Percentiles rank a stretch among this genome's conserved stretches.
Evolutionary conservation across 2,888 invertebrate genomes (phyloP).

Genomic region (Xylophagus ater): DNA sequence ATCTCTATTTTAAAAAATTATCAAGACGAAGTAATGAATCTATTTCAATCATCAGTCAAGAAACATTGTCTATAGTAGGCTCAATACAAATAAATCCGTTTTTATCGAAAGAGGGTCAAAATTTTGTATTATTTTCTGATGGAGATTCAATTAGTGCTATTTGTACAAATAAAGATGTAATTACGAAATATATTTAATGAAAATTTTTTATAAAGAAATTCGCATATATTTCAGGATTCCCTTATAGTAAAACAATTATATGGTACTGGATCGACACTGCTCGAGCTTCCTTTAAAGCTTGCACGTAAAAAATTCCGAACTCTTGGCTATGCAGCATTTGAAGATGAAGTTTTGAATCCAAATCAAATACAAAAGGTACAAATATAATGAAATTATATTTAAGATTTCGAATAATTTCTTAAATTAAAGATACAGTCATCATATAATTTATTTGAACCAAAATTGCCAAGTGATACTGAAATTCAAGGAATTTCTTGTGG

Average conservation of each 20-base stretch:
- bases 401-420: not conserved
- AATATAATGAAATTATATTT: not conserved
- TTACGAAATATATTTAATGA: conserved; percentile 17
- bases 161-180: conserved; percentile 67
- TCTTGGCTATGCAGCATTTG: conserved; percentile 59
- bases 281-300: conserved; percentile 61
- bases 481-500: conserved; percentile 66
- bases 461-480: conserved; percentile 64
- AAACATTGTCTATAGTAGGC: conserved; percentile 42
- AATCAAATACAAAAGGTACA: conserved; percentile 35
- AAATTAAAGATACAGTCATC: conserved; percentile 41
- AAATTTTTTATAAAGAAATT: conserved; percentile 7
- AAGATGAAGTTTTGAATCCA: conserved; percentile 48
- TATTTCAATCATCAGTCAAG: conserved; percentile 38
- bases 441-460: conserved; percentile 46
- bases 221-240: conserved; percentile 48
- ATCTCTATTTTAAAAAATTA: conserved; percentile 64
- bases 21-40: conserved; percentile 41
- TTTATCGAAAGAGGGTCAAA: conserved; percentile 33
- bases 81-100: conserved; percentile 32
- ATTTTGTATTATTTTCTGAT: conserved; percentile 54
- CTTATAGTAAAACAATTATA: conserved; percentile 66
- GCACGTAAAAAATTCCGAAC: conserved; percentile 70
- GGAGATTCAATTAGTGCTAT: conserved; percentile 69
- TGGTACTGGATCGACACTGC: conserved; percentile 27